phyloP scores from a whole-genome alignment of 2,888 invertebrate genomes.

The Salticus scenicus region DNA sequence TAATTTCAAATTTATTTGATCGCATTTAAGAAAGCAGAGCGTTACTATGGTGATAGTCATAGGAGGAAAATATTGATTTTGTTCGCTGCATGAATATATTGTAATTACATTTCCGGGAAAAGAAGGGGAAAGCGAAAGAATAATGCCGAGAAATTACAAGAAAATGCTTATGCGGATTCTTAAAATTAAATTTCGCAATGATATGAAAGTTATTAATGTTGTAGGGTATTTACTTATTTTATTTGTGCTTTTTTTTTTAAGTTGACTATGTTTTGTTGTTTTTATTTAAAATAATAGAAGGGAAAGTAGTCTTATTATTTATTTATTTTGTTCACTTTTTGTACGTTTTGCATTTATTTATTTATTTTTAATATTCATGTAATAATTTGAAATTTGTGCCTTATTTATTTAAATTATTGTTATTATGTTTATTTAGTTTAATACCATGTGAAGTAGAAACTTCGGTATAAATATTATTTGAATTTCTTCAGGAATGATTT shows the following conservation, averaged over 20 bases:
- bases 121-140: not conserved
- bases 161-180: not conserved
- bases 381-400: no score
- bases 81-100: not conserved
- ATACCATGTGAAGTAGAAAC: no score
- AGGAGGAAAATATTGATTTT: slow-evolving; percentile 11
- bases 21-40: not conserved
- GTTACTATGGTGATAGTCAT: not conserved
- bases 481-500: no score
- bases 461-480: no score
- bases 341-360: no score
- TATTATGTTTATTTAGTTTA: no score
- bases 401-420: no score
- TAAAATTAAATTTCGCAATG: not conserved
- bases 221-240: not conserved
- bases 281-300: no score
- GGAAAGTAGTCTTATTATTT: no score
- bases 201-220: not conserved
- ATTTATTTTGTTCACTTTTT: no score
- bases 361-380: no score
- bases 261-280: no score
- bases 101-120: slow-evolving; percentile 8
- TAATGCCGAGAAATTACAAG: slow-evolving; percentile 1
- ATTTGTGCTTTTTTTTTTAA: not conserved
- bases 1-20: slow-evolving; percentile 12